A percentile compares a stretch with the other conserved stretches of the same genome.
Evolutionary conservation across 2,888 invertebrate species (phyloP).

Genomic region (Chymomyza procnemis): DNA sequence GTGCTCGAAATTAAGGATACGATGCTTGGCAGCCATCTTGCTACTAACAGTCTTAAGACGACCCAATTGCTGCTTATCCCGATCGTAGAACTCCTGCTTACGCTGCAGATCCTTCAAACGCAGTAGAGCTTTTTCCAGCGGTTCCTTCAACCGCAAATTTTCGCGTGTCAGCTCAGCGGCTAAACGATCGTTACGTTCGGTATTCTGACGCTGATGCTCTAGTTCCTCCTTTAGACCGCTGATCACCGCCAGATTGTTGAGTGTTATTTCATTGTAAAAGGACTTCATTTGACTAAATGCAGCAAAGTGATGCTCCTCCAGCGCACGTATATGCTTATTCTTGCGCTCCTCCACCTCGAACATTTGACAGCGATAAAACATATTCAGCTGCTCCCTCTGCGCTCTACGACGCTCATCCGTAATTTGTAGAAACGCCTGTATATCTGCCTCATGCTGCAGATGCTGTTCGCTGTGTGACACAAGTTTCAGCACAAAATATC

Average conservation of each 20-base stretch:
- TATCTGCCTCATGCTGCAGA: conserved; percentile 83
- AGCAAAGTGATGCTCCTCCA: conserved; percentile 90
- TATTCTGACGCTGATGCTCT: conserved; percentile 86
- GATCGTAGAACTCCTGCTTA: conserved; percentile 90
- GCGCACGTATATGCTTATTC: conserved; percentile 89
- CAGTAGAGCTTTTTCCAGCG: conserved; percentile 84
- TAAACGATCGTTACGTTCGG: conserved; percentile 87
- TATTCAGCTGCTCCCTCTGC: conserved; percentile 85
- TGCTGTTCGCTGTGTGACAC: conserved; percentile 80
- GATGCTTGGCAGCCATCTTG: conserved; percentile 80
- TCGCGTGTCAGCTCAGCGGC: conserved; percentile 81
- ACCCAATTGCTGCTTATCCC: conserved; percentile 87
- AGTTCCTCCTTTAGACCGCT: conserved; percentile 92
- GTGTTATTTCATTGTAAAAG: conserved; percentile 96
- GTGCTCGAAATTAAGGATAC: conserved; percentile 82
- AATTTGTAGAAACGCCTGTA: conserved; percentile 81
- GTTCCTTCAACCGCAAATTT: conserved; percentile 86
- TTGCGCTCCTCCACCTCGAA: conserved; percentile 94
- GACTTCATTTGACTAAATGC: conserved; percentile 94
- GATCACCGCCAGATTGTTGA: conserved; percentile 94
- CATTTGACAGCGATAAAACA: conserved; percentile 89
- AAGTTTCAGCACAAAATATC: neutral
- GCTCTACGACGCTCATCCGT: conserved; percentile 84
- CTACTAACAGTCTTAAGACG: conserved; percentile 75
- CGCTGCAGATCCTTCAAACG: conserved; percentile 86